Percentiles rank a stretch among this genome's conserved stretches.
Evolutionary conservation across 2,888 invertebrate species (phyloP).

Genomic region (Drosophila lacicola): DNA sequence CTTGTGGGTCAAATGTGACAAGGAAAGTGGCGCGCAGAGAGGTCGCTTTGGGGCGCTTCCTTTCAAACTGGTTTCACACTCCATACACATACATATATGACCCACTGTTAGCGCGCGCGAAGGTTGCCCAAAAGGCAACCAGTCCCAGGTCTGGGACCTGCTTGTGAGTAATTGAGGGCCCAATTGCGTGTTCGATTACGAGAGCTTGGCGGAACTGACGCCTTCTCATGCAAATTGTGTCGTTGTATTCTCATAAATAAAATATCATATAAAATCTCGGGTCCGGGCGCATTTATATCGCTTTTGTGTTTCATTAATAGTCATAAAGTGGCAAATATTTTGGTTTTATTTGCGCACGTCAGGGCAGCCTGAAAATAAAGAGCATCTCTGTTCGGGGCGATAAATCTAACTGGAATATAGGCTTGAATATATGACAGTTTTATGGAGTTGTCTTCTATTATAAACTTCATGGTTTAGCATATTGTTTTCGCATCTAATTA

Average conservation of each 20-base stretch:
- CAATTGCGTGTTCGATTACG: slow-evolving; percentile 10
- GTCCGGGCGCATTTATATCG: slow-evolving; percentile 45
- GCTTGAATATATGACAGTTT: slow-evolving; percentile 39
- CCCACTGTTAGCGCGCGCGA: slow-evolving; percentile 27
- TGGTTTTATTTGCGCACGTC: slow-evolving; percentile 44
- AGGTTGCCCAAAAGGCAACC: slow-evolving; percentile 32
- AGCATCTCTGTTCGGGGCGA: slow-evolving; percentile 58
- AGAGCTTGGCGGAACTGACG: slow-evolving; percentile 30
- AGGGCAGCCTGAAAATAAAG: slow-evolving; percentile 37
- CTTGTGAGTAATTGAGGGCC: slow-evolving; percentile 37
- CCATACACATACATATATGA: slow-evolving; percentile 26
- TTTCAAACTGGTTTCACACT: slow-evolving; percentile 52
- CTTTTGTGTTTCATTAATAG: slow-evolving; percentile 55
- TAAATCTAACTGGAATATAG: slow-evolving; percentile 34
- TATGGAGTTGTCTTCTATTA: slow-evolving; percentile 12
- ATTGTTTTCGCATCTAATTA: slow-evolving; percentile 22
- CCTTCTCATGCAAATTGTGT: slow-evolving; percentile 52
- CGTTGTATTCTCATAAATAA: slow-evolving; percentile 62
- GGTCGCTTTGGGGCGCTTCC: slow-evolving; percentile 53
- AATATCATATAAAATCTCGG: slow-evolving; percentile 51
- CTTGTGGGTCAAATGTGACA: neutral
- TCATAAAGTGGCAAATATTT: slow-evolving; percentile 50
- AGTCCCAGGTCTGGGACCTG: slow-evolving; percentile 24
- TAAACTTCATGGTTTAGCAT: slow-evolving; percentile 6
- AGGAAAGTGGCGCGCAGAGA: slow-evolving; percentile 21